Evolutionary conservation across 2,113 vertebrate species (phyloP).

Genomic region (Oncorhynchus masou): DNA sequence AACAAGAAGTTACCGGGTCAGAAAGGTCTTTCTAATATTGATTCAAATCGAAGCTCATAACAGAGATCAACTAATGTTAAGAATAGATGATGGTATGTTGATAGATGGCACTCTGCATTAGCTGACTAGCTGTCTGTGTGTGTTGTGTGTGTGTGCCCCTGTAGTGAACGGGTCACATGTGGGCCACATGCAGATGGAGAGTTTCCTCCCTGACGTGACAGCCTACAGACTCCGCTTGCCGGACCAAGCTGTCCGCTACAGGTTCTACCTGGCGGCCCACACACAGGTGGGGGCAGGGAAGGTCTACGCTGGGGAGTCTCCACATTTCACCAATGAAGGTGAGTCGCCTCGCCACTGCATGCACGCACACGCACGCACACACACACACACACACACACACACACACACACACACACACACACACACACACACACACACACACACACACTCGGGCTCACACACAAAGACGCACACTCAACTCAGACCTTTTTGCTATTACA

Average conservation of each 20-base stretch:
- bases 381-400: neutral
- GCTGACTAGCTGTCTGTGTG: neutral
- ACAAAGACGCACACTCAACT: neutral
- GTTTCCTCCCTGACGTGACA: slow-evolving; percentile 84
- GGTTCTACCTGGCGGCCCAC: slow-evolving; percentile 83
- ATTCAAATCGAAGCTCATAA: too few relatives aligned
- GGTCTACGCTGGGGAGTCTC: slow-evolving; percentile 76
- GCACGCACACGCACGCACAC: neutral
- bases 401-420: neutral
- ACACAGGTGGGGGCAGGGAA: slow-evolving; percentile 89
- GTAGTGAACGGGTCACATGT: slow-evolving; percentile 86
- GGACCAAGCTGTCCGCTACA: slow-evolving; percentile 83
- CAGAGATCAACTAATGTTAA: too few relatives aligned
- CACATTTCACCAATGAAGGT: slow-evolving; percentile 89
- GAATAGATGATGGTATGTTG: too few relatives aligned
- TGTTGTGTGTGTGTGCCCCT: slow-evolving; percentile 7
- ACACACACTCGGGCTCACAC: neutral
- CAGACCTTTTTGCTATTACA: neutral
- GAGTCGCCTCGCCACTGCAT: slow-evolving; percentile 29
- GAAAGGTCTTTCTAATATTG: too few relatives aligned
- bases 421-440: neutral
- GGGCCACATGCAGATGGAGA: slow-evolving; percentile 73
- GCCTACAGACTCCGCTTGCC: slow-evolving; percentile 78
- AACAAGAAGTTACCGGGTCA: too few relatives aligned
- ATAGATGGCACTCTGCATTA: too few relatives aligned